These are phyloP conservation scores for Nycteola revayana DNA, from an alignment of 2,888 invertebrate species.

Conservation along the genomic window DNA sequence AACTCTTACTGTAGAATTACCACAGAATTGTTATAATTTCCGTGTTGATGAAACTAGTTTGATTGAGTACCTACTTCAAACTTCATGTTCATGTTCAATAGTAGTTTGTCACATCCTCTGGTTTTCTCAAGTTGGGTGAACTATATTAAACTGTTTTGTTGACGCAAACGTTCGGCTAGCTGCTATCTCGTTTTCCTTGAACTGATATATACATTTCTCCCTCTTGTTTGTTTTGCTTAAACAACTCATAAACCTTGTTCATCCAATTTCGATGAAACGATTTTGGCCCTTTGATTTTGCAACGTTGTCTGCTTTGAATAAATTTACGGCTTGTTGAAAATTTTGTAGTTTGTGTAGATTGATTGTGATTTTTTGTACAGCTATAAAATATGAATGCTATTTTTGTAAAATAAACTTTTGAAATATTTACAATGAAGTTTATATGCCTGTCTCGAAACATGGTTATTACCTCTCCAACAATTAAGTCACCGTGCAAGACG, in stretches of 20 bases:
- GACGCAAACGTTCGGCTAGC: slow-evolving; percentile 60
- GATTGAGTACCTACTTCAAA: slow-evolving; percentile 70
- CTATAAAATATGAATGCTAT: too few relatives aligned
- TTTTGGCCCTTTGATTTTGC: not conserved
- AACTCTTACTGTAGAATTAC: slow-evolving; percentile 54
- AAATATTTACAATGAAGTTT: too few relatives aligned
- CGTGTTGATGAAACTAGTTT: slow-evolving; percentile 55
- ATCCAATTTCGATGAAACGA: slow-evolving; percentile 3
- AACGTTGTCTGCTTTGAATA: too few relatives aligned
- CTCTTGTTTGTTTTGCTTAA: slow-evolving; percentile 16
- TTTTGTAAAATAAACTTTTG: too few relatives aligned
- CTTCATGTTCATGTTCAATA: slow-evolving; percentile 66
- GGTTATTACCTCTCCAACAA: too few relatives aligned
- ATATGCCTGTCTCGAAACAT: too few relatives aligned
- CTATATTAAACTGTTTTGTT: slow-evolving; percentile 69
- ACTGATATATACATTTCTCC: too few relatives aligned
- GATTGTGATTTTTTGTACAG: too few relatives aligned
- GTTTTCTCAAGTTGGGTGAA: slow-evolving; percentile 60
- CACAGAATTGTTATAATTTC: slow-evolving; percentile 63
- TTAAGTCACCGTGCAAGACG: too few relatives aligned
- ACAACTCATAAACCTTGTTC: slow-evolving; percentile 6
- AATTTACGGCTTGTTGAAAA: too few relatives aligned
- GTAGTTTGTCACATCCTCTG: slow-evolving; percentile 62
- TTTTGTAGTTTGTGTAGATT: too few relatives aligned
- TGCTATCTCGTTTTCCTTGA: too few relatives aligned